Conservation (phyloP, 30 jellyfish, hydroid and myxozoan species). For the Sanderia malayensis region DNA sequence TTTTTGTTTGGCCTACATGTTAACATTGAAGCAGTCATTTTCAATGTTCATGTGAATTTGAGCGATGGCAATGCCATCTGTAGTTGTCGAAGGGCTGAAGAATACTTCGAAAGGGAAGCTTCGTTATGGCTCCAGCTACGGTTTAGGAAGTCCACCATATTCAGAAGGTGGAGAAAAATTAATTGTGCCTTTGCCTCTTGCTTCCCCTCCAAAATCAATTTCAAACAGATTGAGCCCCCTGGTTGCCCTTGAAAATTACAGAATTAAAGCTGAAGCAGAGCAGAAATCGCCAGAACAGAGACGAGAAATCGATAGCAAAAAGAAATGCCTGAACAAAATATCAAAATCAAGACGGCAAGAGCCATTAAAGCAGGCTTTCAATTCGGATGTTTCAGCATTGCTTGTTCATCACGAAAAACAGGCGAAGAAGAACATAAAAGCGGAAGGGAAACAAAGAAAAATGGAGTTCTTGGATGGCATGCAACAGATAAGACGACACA, state of each 20-base stretch:
- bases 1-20: too few species aligned
- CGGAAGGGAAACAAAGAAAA: constrained; percentile 15
- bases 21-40: too few species aligned
- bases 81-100: constrained; percentile 47
- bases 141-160: background rate
- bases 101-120: constrained; percentile 50
- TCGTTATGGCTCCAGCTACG: constrained; percentile 13
- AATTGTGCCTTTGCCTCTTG: constrained; percentile 29
- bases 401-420: background rate
- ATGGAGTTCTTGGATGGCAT: constrained; percentile 16
- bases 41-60: too few species aligned
- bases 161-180: background rate
- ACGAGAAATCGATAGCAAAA: background rate
- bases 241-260: background rate
- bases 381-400: constrained; percentile 12
- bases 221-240: background rate
- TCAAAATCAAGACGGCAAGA: background rate
- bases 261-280: background rate
- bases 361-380: constrained; percentile 10
- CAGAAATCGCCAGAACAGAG: background rate
- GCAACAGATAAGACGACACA: constrained; percentile 7
- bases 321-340: too few species aligned
- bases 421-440: constrained; percentile 19
- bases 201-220: constrained; percentile 40
- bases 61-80: too few species aligned